phyloP scores from a whole-genome alignment of 2,113 vertebrate species.

The Atrichornis clamosus region DNA sequence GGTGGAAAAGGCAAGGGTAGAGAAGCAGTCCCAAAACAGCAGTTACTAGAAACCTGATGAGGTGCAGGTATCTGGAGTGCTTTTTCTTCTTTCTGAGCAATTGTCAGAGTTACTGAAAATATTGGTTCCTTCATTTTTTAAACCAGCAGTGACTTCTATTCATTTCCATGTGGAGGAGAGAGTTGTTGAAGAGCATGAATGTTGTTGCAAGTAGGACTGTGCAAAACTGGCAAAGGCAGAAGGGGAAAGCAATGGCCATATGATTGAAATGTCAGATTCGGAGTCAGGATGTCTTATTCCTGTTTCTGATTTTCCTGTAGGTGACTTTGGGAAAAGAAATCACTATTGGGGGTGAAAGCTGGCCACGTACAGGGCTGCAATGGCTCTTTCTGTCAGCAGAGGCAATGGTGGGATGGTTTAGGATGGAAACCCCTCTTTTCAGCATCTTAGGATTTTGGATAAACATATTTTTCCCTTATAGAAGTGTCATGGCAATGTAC shows the following conservation, averaged over 20 bases:
- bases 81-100: not conserved
- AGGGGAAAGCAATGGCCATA: not conserved
- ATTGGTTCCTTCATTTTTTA: slow-evolving; percentile 19
- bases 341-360: not conserved
- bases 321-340: not conserved
- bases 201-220: not conserved
- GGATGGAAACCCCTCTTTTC: not conserved
- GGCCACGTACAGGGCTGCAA: not conserved
- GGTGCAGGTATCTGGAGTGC: not conserved
- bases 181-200: not conserved
- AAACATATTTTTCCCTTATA: not conserved
- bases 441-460: not conserved
- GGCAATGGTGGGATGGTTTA: not conserved
- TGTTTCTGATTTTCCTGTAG: not conserved
- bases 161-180: not conserved
- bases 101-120: not conserved
- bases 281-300: not conserved
- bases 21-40: not conserved
- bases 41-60: not conserved
- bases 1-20: not conserved
- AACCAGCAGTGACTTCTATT: not conserved
- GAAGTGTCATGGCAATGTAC: not conserved
- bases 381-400: not conserved
- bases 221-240: not conserved
- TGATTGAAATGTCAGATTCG: not conserved